phyloP scores from a whole-genome alignment of 2,797 vertebrate genomes.

The Rhinogobio ventralis region DNA sequence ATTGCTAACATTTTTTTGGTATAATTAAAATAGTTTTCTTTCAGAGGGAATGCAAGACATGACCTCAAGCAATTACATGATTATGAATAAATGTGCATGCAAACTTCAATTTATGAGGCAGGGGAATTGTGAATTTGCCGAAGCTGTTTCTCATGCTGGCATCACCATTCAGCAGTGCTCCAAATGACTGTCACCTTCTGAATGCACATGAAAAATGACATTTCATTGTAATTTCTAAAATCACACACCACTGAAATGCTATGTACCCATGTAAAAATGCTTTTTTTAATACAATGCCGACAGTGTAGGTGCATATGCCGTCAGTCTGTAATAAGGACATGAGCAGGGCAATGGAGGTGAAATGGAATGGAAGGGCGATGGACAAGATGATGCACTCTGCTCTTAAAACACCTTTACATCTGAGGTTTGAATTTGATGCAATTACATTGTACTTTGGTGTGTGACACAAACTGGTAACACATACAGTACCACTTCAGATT shows the following conservation, averaged over 20 bases:
- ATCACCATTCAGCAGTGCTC: constrained; percentile 27
- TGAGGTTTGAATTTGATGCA: background rate
- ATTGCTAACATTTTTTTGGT: background rate
- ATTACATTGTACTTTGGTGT: background rate
- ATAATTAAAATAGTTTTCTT: background rate
- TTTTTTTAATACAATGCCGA: background rate
- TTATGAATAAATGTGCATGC: constrained; percentile 23
- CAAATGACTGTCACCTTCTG: constrained; percentile 11
- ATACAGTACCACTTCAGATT: background rate
- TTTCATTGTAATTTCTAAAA: background rate
- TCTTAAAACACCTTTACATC: constrained; percentile 10
- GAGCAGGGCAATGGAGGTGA: constrained; percentile 11
- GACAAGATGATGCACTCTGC: background rate
- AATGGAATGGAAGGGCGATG: background rate
- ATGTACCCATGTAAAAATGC: background rate
- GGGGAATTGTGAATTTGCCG: constrained; percentile 49
- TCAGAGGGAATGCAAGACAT: constrained; percentile 12
- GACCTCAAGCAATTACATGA: background rate
- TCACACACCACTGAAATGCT: background rate
- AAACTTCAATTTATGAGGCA: background rate
- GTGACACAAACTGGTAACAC: background rate
- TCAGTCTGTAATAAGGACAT: background rate
- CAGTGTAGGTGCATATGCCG: background rate
- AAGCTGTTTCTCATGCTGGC: constrained; percentile 64
- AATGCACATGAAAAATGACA: constrained; percentile 11